Base-by-base conservation (phyloP, 2,113 vertebrate species). In the Orthonyx spaldingii region DNA sequence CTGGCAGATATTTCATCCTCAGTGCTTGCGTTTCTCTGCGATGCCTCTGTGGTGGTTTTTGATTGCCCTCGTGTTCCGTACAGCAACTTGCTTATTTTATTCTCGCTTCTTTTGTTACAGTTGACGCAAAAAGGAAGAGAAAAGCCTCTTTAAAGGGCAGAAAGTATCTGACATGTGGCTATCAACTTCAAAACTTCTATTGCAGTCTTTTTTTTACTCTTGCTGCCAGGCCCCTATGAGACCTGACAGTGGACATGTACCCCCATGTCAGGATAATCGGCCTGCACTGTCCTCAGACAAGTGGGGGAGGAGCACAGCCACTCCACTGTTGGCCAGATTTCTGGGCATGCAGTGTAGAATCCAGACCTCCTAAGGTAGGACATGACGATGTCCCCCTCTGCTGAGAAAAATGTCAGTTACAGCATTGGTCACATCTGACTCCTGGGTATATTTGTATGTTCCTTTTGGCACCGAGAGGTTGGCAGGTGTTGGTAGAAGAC, bases 321-420 rank as follows among this genome's bases (percentile, higher is more conserved):
- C 95, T 97, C 93, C 95, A 96, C 76, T 97, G 91, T 94, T 97
- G 96, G 95, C 95, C 96, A 79, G 70, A 94, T 97, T 96, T 97
- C 96, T 98, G 96, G 92, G 95, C 96, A 97, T 96, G 96, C 97
- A 97, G 95, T 97, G 88, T 98, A 98, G 96, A 97, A 94, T 95
- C 94, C 95, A 97, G 96, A 97, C 81, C 94, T 97, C 79, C 96
- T 96, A 96, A 97, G 93, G 95, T 96, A 97, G 97, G 97, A 97
- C 94, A 94, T 97, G 82, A 35, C 52, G 19, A 94, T 96, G 96
- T 97, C 96, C 94, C 94, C 84, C 76, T 93, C 96, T 92, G 78
- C 92, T 91, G 94, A 97, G 95, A 94, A 95, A 92, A 97, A 89
- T 96, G 86, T 94, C 93, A 97, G 93, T 93, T 55, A 81, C 28